Conservation (phyloP, 2,888 invertebrate species). For the Pollenia griseotomentosa region DNA sequence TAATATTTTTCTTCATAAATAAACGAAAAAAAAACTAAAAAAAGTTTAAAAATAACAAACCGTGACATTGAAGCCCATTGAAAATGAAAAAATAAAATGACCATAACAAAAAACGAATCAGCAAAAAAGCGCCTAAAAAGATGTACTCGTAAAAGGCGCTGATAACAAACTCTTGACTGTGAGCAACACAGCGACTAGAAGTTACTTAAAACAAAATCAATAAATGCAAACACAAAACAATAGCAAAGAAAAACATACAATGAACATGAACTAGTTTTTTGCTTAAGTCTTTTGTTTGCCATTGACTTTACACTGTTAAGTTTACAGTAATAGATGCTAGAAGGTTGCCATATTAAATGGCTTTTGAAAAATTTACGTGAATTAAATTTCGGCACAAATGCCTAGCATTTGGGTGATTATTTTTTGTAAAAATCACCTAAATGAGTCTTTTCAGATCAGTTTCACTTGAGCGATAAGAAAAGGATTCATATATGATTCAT, state of each 20-base stretch:
- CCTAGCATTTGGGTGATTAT: background rate
- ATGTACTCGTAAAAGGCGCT: background rate
- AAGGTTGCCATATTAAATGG: background rate
- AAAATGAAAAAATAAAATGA: slow-evolving; percentile 36
- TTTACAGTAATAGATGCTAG: background rate
- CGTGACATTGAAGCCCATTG: slow-evolving; percentile 65
- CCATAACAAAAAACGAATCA: slow-evolving; percentile 14
- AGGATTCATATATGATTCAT: no score
- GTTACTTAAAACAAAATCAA: slow-evolving; percentile 9
- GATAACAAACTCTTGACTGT: slow-evolving; percentile 28
- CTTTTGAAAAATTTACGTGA: no score
- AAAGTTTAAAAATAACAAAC: slow-evolving; percentile 28
- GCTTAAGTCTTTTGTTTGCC: slow-evolving; percentile 29
- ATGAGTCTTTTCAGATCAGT: no score
- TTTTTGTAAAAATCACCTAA: no score
- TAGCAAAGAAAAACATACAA: slow-evolving; percentile 28
- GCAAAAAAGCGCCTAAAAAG: slow-evolving; percentile 14
- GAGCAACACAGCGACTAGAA: background rate
- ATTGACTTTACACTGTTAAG: no score
- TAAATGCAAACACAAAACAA: slow-evolving; percentile 2
- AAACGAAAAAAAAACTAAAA: slow-evolving; percentile 43
- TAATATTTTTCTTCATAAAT: slow-evolving; percentile 38
- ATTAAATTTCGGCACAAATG: background rate
- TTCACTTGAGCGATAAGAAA: no score
- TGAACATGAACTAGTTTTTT: slow-evolving; percentile 50